Conservation (phyloP, 2,797 vertebrate genomes). For the Xyrichtys novacula region DNA sequence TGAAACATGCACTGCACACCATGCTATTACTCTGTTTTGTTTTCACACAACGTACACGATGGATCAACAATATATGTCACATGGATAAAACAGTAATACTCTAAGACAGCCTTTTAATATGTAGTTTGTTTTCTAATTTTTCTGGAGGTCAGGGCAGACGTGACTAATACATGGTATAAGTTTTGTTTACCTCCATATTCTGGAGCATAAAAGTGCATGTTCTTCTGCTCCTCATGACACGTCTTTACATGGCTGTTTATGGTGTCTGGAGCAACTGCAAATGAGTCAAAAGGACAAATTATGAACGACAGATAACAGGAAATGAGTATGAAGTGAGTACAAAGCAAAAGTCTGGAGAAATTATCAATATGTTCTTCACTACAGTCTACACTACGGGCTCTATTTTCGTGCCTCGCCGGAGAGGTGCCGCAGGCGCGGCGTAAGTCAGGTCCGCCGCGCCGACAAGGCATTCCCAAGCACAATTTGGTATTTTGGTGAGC, state of each 20-base stretch:
- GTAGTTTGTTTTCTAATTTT: no score
- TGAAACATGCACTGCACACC: neutral
- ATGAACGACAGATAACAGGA: neutral
- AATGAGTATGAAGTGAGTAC: neutral
- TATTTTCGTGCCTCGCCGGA: neutral
- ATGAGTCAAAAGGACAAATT: constrained; percentile 14
- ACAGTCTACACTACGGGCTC: neutral
- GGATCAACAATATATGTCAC: neutral
- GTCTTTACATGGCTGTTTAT: constrained; percentile 99
- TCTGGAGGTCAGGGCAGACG: neutral
- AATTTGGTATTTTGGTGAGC: no score
- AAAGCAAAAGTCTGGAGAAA: neutral
- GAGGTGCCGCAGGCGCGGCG: no score
- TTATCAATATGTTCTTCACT: neutral
- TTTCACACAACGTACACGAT: neutral
- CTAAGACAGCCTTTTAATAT: no score
- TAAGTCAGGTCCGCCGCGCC: no score
- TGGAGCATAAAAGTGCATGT: constrained; percentile 97
- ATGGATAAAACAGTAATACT: no score
- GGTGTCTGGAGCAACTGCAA: constrained; percentile 94
- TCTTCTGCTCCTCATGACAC: constrained; percentile 94
- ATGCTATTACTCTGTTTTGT: neutral
- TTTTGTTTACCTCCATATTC: constrained; percentile 91
- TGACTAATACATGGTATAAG: neutral
- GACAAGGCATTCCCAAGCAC: no score